Evolutionary conservation across 1,140 invertebrate species (phyloP).

Genomic region (Atopsyche davidsoni): DNA sequence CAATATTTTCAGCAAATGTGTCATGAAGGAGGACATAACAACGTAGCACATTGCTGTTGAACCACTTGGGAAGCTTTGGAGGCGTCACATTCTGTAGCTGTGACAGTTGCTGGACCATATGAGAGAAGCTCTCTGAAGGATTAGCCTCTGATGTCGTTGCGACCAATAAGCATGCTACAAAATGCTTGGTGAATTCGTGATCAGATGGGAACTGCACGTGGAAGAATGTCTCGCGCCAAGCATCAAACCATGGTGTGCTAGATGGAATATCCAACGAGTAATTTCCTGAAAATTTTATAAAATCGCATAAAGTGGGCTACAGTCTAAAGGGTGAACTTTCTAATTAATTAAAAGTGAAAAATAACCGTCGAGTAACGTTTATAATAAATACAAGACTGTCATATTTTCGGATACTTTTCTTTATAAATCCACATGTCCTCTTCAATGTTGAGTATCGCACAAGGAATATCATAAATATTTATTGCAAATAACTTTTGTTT

Average conservation of each 20-base stretch:
- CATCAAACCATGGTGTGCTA: conserved; percentile 90
- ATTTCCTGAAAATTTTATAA: conserved; percentile 37
- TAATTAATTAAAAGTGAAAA: no score
- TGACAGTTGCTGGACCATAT: conserved; percentile 70
- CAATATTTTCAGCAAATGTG: conserved; percentile 55
- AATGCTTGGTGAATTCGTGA: conserved; percentile 93
- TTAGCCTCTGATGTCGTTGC: conserved; percentile 76
- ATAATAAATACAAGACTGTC: no score
- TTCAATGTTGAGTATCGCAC: no score
- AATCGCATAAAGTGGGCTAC: no score
- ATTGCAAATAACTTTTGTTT: no score
- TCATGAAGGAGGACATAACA: conserved; percentile 91
- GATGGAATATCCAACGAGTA: conserved; percentile 61
- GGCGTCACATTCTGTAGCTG: conserved; percentile 68
- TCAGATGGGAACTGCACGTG: conserved; percentile 85
- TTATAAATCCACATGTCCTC: no score
- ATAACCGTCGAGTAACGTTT: no score
- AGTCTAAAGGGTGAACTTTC: no score
- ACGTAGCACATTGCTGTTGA: conserved; percentile 75
- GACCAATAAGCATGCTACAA: conserved; percentile 84
- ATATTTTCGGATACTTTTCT: no score
- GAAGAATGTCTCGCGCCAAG: conserved; percentile 89
- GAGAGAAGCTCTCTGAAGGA: conserved; percentile 71
- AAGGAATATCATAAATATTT: conserved; percentile 23
- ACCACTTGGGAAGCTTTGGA: conserved; percentile 85